These are phyloP conservation scores for Xenopus petersii DNA, from an alignment of 2,797 vertebrate genomes.

Conservation along the genomic window DNA sequence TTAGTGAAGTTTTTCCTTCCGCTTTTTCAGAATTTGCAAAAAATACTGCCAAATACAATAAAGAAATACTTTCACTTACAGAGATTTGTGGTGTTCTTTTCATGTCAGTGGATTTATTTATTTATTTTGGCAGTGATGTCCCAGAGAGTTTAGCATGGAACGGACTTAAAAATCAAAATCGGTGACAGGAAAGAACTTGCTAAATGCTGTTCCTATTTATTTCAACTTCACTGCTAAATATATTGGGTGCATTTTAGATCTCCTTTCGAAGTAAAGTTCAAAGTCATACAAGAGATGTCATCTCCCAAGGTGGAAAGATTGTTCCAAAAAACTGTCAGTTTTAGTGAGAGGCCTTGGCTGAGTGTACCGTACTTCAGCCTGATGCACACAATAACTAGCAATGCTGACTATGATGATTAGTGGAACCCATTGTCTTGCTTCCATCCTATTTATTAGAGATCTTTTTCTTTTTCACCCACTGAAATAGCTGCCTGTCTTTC, in stretches of 20 bases:
- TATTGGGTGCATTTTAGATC: background rate
- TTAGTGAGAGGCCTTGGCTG: too few species aligned
- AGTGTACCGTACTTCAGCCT: too few species aligned
- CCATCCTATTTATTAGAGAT: too few species aligned
- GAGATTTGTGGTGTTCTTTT: constrained; percentile 5
- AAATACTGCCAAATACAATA: background rate
- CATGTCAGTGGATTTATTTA: constrained; percentile 2
- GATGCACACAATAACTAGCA: too few species aligned
- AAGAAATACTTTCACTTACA: background rate
- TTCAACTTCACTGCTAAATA: background rate
- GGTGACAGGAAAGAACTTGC: background rate
- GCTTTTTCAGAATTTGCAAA: background rate
- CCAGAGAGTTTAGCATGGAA: background rate
- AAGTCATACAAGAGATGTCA: background rate
- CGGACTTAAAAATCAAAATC: background rate
- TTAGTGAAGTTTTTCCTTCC: background rate
- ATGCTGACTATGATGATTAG: too few species aligned
- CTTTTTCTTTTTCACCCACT: too few species aligned
- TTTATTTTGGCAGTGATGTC: background rate
- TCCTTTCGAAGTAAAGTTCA: background rate
- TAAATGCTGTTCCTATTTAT: background rate
- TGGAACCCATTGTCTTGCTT: too few species aligned
- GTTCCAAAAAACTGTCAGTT: too few species aligned
- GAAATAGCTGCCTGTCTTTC: too few species aligned
- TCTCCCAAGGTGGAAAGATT: too few species aligned